These are phyloP conservation scores for Himalopsyche japonica DNA, from an alignment of 2,888 invertebrate species.

Conservation along the genomic window DNA sequence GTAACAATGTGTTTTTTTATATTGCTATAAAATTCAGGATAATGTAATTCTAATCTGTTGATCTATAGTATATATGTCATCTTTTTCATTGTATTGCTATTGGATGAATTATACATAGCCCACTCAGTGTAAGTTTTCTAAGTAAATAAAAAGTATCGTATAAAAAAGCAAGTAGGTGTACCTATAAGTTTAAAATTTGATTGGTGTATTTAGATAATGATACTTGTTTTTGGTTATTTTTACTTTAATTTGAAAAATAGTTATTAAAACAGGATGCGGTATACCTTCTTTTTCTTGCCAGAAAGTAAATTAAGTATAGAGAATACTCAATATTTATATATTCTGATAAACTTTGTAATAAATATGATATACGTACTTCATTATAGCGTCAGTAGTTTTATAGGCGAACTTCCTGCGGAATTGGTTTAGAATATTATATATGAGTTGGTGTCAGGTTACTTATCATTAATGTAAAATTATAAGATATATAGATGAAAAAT, in stretches of 20 bases:
- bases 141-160: background rate
- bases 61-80: background rate
- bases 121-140: background rate
- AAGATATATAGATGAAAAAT: background rate
- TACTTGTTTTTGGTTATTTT: background rate
- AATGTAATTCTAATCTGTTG: background rate
- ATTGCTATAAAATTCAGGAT: background rate
- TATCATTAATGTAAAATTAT: slow-evolving; percentile 31
- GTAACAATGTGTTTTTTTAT: background rate
- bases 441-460: slow-evolving; percentile 39
- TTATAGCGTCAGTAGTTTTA: slow-evolving; percentile 12
- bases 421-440: slow-evolving; percentile 36
- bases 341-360: slow-evolving; percentile 35
- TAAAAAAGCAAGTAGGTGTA: background rate
- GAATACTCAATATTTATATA: slow-evolving; percentile 38
- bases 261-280: slow-evolving; percentile 38
- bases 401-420: slow-evolving; percentile 24
- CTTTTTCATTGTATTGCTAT: background rate
- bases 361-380: slow-evolving; percentile 21
- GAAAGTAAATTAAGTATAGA: slow-evolving; percentile 34
- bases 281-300: slow-evolving; percentile 40
- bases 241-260: slow-evolving; percentile 4
- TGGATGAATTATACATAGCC: background rate
- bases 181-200: background rate
- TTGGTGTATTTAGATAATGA: background rate